Evolutionary conservation across 2,888 invertebrate species (phyloP), one percentile per base, ranked within the genome.

Genomic region (Theodoxus fluviatilis): DNA sequence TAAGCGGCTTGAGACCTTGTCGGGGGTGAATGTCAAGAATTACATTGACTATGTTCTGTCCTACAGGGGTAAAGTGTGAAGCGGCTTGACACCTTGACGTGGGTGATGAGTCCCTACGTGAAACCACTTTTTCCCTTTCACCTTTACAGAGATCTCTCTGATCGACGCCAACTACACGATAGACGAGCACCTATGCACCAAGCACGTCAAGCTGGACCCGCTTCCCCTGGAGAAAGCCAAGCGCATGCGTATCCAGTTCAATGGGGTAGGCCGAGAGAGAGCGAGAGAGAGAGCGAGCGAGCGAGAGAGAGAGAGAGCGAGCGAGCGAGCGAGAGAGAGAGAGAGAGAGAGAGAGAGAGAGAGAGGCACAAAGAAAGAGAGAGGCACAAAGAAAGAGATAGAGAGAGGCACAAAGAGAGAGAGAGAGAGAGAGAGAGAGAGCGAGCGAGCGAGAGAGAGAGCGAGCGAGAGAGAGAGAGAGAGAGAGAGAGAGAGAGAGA

Each of bases 91-190:
- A n/a, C n/a, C n/a, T n/a, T n/a, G n/a, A n/a, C n/a, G n/a, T n/a
- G n/a, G n/a, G n/a, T n/a, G n/a, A n/a, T n/a, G n/a, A n/a, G n/a
- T n/a, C n/a, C n/a, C n/a, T n/a, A n/a, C n/a, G n/a, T n/a, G n/a
- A n/a, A 43, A 43, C 47, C n/a, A n/a, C n/a, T n/a, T n/a, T n/a
- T n/a, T n/a, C n/a, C n/a, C n/a, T n/a, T n/a, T n/a, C n/a, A n/a
- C n/a, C 22, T 28, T 75, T 78, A 6, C 79, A 87, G 87, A 84
- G 71, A 76, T 86, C 49, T 78, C 78, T 12, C 73, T 88, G 12
- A 85, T 87, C 84, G 88, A 88, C 73, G 84, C 86, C n/a, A 87
- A 88, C 75, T 86, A 86, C 75, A 80, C 81, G 0, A 70, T 83
- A 57, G 87, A 88, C 71, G 83, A 86, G 68, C 80, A 78, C 35